Evolutionary conservation across 2,888 invertebrate genomes (phyloP).

Genomic region (Drosophila leonis): DNA sequence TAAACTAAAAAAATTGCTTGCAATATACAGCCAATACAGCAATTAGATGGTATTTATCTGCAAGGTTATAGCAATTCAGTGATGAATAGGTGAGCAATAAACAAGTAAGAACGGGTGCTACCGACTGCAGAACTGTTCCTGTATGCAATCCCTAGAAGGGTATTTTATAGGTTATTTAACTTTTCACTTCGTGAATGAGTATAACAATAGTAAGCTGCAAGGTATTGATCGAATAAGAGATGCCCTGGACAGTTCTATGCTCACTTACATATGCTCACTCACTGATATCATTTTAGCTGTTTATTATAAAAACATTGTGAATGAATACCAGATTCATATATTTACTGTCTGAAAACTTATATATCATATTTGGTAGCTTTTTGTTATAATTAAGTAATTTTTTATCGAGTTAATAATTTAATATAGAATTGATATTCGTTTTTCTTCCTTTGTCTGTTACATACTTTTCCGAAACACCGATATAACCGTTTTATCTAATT

Average conservation of each 20-base stretch:
- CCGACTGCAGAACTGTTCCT: too few relatives aligned
- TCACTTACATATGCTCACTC: neutral
- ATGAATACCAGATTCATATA: neutral
- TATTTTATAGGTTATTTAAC: too few relatives aligned
- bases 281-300: too few relatives aligned
- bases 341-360: fast-evolving
- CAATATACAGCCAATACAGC: neutral
- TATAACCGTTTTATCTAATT: neutral
- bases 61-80: neutral
- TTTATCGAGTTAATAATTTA: too few relatives aligned
- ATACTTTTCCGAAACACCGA: too few relatives aligned
- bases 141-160: too few relatives aligned
- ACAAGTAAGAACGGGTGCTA: too few relatives aligned
- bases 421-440: neutral
- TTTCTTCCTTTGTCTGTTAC: too few relatives aligned
- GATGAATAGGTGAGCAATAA: too few relatives aligned
- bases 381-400: too few relatives aligned
- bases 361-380: neutral
- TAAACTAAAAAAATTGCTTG: neutral
- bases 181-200: too few relatives aligned
- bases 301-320: neutral
- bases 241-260: neutral
- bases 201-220: neutral
- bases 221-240: neutral
- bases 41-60: neutral